These are phyloP conservation scores for Drosophila barbarae DNA, from an alignment of 2,888 invertebrate genomes.

Conservation along the genomic window DNA sequence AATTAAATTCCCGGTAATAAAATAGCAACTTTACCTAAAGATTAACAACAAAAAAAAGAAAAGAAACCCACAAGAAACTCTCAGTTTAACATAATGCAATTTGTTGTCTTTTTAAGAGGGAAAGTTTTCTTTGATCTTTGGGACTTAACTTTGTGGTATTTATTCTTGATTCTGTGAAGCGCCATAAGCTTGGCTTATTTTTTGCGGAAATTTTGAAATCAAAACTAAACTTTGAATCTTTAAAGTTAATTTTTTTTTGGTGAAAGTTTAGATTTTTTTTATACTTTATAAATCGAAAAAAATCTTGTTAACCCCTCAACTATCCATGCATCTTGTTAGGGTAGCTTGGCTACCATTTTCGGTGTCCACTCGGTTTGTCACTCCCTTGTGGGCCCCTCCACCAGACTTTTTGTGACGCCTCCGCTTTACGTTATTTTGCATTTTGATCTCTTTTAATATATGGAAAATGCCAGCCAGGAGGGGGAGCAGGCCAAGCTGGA, in stretches of 20 bases:
- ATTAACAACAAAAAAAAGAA: neutral
- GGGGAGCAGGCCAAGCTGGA: neutral
- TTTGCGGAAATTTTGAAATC: neutral
- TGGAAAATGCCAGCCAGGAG: conserved; percentile 10
- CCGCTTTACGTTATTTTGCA: conserved; percentile 24
- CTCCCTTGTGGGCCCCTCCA: conserved; percentile 3
- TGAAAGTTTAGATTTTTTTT: too few species aligned
- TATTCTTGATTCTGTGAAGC: neutral
- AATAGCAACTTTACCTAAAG: neutral
- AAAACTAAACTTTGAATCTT: neutral
- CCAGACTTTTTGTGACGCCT: conserved; percentile 6
- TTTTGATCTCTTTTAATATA: conserved; percentile 32
- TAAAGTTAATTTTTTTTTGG: too few species aligned
- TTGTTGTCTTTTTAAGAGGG: neutral
- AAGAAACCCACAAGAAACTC: neutral
- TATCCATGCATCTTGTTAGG: neutral
- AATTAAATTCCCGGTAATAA: conserved; percentile 1
- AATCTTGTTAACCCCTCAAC: neutral
- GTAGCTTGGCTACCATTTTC: neutral
- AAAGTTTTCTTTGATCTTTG: conserved; percentile 9
- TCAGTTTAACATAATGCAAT: conserved; percentile 14
- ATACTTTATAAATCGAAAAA: too few species aligned
- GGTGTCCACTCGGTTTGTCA: conserved; percentile 3
- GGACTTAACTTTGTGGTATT: neutral
- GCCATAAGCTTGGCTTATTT: neutral